Evolutionary conservation across 2,113 vertebrate genomes (phyloP), one percentile per base, ranked within the genome.

Genomic region (Neogale vison): DNA sequence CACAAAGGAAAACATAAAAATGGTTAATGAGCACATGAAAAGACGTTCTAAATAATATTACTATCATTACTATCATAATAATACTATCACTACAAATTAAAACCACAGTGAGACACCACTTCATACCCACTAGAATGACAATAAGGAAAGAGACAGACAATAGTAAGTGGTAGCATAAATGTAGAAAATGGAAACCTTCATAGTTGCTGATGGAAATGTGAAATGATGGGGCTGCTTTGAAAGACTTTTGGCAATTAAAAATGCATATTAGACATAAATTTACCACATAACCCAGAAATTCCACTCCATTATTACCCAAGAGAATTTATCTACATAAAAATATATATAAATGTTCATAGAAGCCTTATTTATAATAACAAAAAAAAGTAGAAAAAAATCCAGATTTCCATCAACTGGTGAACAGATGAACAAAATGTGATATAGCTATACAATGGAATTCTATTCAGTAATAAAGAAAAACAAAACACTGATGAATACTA

Each of bases 111-210:
- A 83, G 87, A 80, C 10, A 71, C 55, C 39, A 90, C n/a, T 85
- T 69, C 45, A 80, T 14, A 74, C 4, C 14, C 4, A 74, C 76
- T 82, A 91, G 26, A 67, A 88, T 69, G 11, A 82, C 23, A 7
- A 87, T 52, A 47, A 63, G 80, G 50, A 92, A 93, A 93, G 63
- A 94, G 77, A 52, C 24, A 89, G 39, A 79, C 12, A 95, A 45
- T 79, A 31, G 10, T 76, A 88, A 82, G 55, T 88, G 21, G 4
- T 88, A 36, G 67, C 34, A 67, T 42, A 50, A 18, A 71, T 76
- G 34, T 42, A 12, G 50, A 84, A 59, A 90, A 71, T 84, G 31
- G 39, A 61, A 90, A 74, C 36, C 50, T 10, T 91, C 81, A 69
- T 31, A 29, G 83, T 69, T 69, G 24, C 39, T 84, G 21, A 77